Conservation (phyloP, 2,113 vertebrate genomes). For the Sebastes schlegelii region DNA sequence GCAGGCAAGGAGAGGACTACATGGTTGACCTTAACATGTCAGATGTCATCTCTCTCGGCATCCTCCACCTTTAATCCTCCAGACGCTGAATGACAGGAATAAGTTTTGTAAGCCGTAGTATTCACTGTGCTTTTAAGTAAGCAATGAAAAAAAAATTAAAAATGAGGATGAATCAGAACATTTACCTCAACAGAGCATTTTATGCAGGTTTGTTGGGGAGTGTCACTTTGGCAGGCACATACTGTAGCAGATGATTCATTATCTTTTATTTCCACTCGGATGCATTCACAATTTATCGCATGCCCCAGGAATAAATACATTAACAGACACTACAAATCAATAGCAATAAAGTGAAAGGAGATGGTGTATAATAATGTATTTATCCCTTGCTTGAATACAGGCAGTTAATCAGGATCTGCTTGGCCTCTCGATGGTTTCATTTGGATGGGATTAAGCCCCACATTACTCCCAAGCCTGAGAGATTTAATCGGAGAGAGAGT, state of each 20-base stretch:
- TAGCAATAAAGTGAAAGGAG: conserved; percentile 69
- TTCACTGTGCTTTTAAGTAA: conserved; percentile 18
- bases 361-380: conserved; percentile 65
- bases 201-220: conserved; percentile 1
- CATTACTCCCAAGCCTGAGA: conserved; percentile 57
- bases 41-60: conserved; percentile 51
- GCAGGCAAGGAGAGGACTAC: conserved; percentile 37
- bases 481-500: conserved; percentile 74
- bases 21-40: conserved; percentile 67
- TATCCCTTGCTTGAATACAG: conserved; percentile 64
- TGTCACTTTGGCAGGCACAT: conserved; percentile 33
- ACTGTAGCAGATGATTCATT: conserved; percentile 36
- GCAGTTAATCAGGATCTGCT: conserved; percentile 72
- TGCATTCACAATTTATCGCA: conserved; percentile 47
- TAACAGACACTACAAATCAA: conserved; percentile 68
- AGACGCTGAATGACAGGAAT: conserved; percentile 33
- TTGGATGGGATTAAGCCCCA: conserved; percentile 72
- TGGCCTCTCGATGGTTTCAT: conserved; percentile 71
- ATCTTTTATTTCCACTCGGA: conserved; percentile 30
- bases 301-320: conserved; percentile 64
- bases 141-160: neutral
- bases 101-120: conserved; percentile 11
- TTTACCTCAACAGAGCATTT: conserved; percentile 1
- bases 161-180: neutral
- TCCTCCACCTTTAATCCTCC: conserved; percentile 54